Conservation (phyloP, 2,888 invertebrate genomes). For the Gryllus longicercus region DNA sequence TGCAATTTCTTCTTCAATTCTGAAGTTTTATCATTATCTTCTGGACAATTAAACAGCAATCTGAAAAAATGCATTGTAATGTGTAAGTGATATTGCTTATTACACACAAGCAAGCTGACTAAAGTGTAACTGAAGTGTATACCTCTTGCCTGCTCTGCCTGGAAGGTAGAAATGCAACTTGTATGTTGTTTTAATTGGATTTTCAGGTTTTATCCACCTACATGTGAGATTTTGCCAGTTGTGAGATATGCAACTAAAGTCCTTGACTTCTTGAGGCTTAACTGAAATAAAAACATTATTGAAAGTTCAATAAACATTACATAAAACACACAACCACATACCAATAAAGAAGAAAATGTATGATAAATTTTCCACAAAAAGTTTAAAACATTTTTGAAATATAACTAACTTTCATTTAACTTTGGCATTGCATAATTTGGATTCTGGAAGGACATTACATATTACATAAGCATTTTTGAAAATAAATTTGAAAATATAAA, state of each 20-base stretch:
- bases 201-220: conserved; percentile 62
- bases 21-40: neutral
- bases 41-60: conserved; percentile 40
- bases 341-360: neutral
- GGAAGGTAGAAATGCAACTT: conserved; percentile 50
- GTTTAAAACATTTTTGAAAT: neutral
- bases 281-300: conserved; percentile 45
- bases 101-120: neutral
- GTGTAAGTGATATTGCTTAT: neutral
- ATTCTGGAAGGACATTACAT: too few species aligned
- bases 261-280: conserved; percentile 60
- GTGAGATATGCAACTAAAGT: conserved; percentile 69
- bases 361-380: conserved; percentile 20
- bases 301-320: neutral
- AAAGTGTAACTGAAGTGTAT: conserved; percentile 31
- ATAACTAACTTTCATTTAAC: neutral
- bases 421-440: neutral
- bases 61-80: conserved; percentile 30
- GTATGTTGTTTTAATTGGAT: conserved; percentile 58
- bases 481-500: too few species aligned
- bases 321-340: too few species aligned
- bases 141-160: conserved; percentile 47
- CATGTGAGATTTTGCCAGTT: conserved; percentile 74
- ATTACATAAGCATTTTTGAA: too few species aligned
- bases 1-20: conserved; percentile 39